Evolutionary conservation across 2,888 invertebrate genomes (phyloP).

Genomic region (Ectemnius continuus): DNA sequence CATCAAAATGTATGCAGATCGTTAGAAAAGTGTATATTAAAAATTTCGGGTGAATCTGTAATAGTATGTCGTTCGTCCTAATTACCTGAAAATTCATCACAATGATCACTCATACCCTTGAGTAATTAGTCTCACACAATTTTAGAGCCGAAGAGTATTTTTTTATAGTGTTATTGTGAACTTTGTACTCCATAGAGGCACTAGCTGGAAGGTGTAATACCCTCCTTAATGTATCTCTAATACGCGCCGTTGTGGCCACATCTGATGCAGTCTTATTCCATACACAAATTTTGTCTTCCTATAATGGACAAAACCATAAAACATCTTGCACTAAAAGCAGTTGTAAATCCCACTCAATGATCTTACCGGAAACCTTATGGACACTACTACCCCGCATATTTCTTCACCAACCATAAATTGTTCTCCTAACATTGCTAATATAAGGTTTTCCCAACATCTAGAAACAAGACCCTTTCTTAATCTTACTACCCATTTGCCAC

Average conservation of each 20-base stretch:
- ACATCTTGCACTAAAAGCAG: background rate
- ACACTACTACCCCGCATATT: constrained; percentile 98
- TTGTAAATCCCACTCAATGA: background rate
- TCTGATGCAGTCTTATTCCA: constrained; percentile 98
- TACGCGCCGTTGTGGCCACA: constrained; percentile 91
- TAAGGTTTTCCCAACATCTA: constrained; percentile 98
- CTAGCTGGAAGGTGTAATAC: constrained; percentile 96
- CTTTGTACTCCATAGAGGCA: constrained; percentile 97
- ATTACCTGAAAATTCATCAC: constrained; percentile 45
- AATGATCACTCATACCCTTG: constrained; percentile 14
- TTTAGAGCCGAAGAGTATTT: constrained; percentile 65
- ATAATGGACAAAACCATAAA: background rate
- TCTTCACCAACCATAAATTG: constrained; percentile 99
- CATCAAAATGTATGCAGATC: constrained; percentile 23
- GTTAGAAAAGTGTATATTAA: constrained; percentile 9
- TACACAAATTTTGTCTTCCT: constrained; percentile 97
- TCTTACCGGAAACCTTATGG: constrained; percentile 91
- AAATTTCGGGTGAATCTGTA: background rate
- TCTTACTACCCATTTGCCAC: constrained; percentile 98
- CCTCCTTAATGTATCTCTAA: constrained; percentile 95
- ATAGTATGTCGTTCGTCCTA: background rate
- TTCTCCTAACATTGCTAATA: constrained; percentile 98
- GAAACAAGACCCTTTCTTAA: constrained; percentile 96
- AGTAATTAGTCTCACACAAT: constrained; percentile 26
- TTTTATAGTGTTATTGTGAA: constrained; percentile 89